Percentiles rank a stretch among this genome's conserved stretches.
phyloP scores from a whole-genome alignment of 2,797 vertebrate species.

The Etheostoma perlongum region DNA sequence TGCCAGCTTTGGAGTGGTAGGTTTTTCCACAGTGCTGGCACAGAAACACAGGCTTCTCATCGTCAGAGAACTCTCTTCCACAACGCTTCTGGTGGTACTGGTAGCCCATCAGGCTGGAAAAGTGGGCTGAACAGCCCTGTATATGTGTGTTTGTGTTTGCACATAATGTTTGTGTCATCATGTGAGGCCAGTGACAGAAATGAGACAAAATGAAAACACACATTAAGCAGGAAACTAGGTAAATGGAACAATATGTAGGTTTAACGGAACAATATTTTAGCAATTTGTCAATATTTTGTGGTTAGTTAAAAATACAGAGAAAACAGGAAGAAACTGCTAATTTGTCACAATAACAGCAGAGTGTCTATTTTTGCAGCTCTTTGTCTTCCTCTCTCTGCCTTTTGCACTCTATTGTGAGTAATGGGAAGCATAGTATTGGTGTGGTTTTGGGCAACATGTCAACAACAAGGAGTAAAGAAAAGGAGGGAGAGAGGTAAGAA shows the following conservation, averaged over 20 bases:
- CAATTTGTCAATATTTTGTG: conserved; percentile 37
- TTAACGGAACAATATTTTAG: conserved; percentile 40
- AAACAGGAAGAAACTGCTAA: conserved; percentile 41
- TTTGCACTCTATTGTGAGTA: conserved; percentile 67
- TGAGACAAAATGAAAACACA: conserved; percentile 68
- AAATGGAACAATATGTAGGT: conserved; percentile 41
- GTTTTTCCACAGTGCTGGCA: conserved; percentile 93
- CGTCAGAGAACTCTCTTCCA: conserved; percentile 89
- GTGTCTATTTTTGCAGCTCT: conserved; percentile 54
- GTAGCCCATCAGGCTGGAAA: conserved; percentile 97
- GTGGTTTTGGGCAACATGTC: conserved; percentile 73
- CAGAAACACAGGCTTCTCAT: conserved; percentile 91
- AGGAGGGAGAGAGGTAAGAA: conserved; percentile 44
- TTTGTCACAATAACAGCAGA: conserved; percentile 59
- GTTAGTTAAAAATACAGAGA: conserved; percentile 40
- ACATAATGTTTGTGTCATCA: conserved; percentile 57
- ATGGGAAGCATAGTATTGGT: conserved; percentile 76
- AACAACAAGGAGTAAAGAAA: conserved; percentile 64
- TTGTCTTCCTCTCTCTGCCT: conserved; percentile 53
- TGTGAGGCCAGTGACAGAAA: conserved; percentile 56
- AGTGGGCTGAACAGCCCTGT: conserved; percentile 93
- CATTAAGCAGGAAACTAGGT: conserved; percentile 56
- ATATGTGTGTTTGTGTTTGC: conserved; percentile 7
- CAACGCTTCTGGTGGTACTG: conserved; percentile 97
- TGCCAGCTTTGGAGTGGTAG: conserved; percentile 95